Percentiles rank a stretch among this genome's conserved stretches.
Conservation (phyloP, 2,888 invertebrate genomes). For the Alcis repandata region DNA sequence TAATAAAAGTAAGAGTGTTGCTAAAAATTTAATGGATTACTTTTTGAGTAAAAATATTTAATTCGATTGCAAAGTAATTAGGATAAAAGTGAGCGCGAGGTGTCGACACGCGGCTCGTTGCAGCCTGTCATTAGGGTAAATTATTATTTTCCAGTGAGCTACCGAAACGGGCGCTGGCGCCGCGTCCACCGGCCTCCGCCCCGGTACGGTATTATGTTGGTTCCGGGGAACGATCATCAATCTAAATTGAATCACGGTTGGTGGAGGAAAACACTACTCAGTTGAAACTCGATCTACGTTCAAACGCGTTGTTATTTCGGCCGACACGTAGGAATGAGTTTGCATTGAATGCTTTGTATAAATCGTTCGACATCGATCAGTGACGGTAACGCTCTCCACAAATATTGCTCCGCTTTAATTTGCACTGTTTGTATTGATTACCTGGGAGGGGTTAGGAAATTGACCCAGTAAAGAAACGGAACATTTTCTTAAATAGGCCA, state of each 20-base stretch:
- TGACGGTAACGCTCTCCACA: constrained; percentile 24
- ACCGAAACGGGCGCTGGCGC: constrained; percentile 11
- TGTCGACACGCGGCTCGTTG: constrained; percentile 35
- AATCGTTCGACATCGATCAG: constrained; percentile 43
- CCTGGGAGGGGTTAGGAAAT: not conserved
- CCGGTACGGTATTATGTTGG: constrained; percentile 46
- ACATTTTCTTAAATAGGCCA: not conserved
- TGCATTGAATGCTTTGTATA: constrained; percentile 46
- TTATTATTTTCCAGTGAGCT: constrained; percentile 45
- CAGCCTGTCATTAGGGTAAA: constrained; percentile 49
- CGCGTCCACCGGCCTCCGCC: constrained; percentile 33
- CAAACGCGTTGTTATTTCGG: constrained; percentile 42
- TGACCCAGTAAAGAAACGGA: not conserved
- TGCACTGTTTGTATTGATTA: not conserved
- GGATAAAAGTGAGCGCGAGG: constrained; percentile 34
- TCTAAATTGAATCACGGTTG: constrained; percentile 50
- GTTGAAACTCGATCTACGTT: constrained; percentile 49
- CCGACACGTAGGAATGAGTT: constrained; percentile 48
- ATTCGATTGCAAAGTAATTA: constrained; percentile 37
- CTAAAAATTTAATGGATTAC: constrained; percentile 23
- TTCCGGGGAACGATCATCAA: constrained; percentile 49
- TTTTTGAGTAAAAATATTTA: constrained; percentile 12
- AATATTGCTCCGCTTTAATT: constrained; percentile 21
- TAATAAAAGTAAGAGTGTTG: constrained; percentile 9
- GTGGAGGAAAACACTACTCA: constrained; percentile 49